These are phyloP conservation scores for Epiblema foenella DNA, from an alignment of 2,888 invertebrate species.

Conservation along the genomic window DNA sequence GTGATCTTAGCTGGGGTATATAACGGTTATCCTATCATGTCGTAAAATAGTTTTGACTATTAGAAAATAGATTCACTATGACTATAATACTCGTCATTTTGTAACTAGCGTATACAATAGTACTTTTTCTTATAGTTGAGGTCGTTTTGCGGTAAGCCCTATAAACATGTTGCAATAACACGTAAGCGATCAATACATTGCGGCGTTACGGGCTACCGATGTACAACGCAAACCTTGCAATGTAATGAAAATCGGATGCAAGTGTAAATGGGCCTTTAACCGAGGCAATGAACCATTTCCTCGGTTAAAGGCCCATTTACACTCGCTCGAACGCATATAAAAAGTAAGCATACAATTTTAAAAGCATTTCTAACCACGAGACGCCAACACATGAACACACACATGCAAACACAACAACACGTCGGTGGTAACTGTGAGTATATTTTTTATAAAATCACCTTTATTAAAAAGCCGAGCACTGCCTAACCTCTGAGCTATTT, in stretches of 20 bases:
- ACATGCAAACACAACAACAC: conserved; percentile 66
- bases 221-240: too few relatives aligned
- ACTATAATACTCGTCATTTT: too few relatives aligned
- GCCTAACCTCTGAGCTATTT: conserved; percentile 54
- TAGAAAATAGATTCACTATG: background rate
- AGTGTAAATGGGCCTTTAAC: background rate
- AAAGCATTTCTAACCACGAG: conserved; percentile 64
- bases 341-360: background rate
- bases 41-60: background rate
- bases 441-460: conserved; percentile 59
- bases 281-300: background rate
- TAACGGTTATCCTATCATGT: background rate
- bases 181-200: too few relatives aligned
- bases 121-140: background rate
- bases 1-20: background rate
- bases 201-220: too few relatives aligned
- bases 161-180: too few relatives aligned
- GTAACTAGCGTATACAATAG: background rate
- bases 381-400: conserved; percentile 60
- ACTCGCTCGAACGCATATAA: too few relatives aligned
- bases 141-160: background rate
- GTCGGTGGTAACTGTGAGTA: conserved; percentile 76
- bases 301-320: too few relatives aligned
- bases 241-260: too few relatives aligned
- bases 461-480: conserved; percentile 57